Evolutionary conservation across 1,140 invertebrate species (phyloP), one percentile per base, ranked within the genome.

Genomic region (Zeugodacus cucurbitae): DNA sequence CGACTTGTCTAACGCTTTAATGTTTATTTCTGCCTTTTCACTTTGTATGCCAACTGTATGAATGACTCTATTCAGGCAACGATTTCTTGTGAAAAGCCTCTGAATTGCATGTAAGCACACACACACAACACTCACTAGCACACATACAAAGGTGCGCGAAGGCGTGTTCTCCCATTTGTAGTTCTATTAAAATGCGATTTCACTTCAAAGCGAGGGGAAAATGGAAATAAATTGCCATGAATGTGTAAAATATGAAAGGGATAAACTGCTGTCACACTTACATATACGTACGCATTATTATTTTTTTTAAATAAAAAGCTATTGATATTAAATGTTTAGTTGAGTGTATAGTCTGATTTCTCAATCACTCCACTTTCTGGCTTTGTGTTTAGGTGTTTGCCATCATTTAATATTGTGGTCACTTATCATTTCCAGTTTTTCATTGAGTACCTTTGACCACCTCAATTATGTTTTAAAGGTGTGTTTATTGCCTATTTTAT

Each of bases 211-310:
- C 4, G 64, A 17, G 34, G 67, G 29, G 22, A 74, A 70, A 74
- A 62, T 22, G 34, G 34, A 17, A 41, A 74, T 74, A 74, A 37
- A 74, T 74, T 41, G 34, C 32, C 17, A 41, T 41, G 67, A 41
- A 74, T 74, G 67, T 37, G 67, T 37, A 74, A 74, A 37, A 41
- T 74, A 74, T 74, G 67, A 74, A 74, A 74, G 67, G 67, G 32
- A 74, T 74, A 32, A 41, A 37, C 67, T n/a, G 17, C 32, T n/a
- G n/a, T n/a, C n/a, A n/a, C n/a, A n/a, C n/a, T n/a, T n/a, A n/a
- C n/a, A n/a, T n/a, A n/a, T n/a, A n/a, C n/a, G n/a, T n/a, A n/a
- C n/a, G n/a, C n/a, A n/a, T n/a, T n/a, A n/a, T n/a, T n/a, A n/a
- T n/a, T n/a, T n/a, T n/a, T n/a, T n/a, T n/a, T n/a, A n/a, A n/a